Evolutionary conservation across 1,140 invertebrate species (phyloP).

Genomic region (Penaeus indicus): DNA sequence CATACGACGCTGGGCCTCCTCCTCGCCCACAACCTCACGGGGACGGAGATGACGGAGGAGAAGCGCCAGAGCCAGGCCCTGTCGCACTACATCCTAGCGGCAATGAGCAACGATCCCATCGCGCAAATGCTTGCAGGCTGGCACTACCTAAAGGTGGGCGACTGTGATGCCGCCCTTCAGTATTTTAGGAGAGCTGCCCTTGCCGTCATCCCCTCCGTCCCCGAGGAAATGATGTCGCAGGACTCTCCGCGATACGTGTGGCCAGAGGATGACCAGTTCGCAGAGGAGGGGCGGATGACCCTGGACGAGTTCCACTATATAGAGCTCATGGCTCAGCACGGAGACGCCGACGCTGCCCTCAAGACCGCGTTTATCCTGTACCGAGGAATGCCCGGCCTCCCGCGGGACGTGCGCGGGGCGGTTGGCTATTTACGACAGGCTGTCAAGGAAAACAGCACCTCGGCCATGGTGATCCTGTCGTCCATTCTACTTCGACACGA

Average conservation of each 20-base stretch:
- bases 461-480: slow-evolving; percentile 33
- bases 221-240: not conserved
- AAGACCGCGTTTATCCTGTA: slow-evolving; percentile 3
- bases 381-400: slow-evolving; percentile 3
- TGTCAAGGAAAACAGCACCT: slow-evolving; percentile 22
- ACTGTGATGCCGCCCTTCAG: slow-evolving; percentile 36
- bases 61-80: slow-evolving; percentile 23
- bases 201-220: not conserved
- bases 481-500: slow-evolving; percentile 18
- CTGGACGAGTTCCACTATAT: slow-evolving; percentile 37
- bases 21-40: slow-evolving; percentile 29
- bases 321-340: slow-evolving; percentile 23
- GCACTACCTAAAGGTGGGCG: slow-evolving; percentile 24
- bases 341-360: slow-evolving; percentile 28
- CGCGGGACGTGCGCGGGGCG: not conserved
- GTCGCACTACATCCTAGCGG: slow-evolving; percentile 34
- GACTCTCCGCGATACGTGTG: slow-evolving; percentile 23
- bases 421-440: slow-evolving; percentile 25
- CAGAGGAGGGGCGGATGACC: slow-evolving; percentile 1
- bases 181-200: slow-evolving; percentile 25
- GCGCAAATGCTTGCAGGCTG: slow-evolving; percentile 23
- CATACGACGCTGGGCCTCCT: slow-evolving; percentile 30
- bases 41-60: slow-evolving; percentile 11
- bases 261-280: slow-evolving; percentile 20
- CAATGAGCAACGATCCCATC: slow-evolving; percentile 31